Evolutionary conservation across 2,888 invertebrate species (phyloP).

Genomic region (Margaritifera margaritifera): DNA sequence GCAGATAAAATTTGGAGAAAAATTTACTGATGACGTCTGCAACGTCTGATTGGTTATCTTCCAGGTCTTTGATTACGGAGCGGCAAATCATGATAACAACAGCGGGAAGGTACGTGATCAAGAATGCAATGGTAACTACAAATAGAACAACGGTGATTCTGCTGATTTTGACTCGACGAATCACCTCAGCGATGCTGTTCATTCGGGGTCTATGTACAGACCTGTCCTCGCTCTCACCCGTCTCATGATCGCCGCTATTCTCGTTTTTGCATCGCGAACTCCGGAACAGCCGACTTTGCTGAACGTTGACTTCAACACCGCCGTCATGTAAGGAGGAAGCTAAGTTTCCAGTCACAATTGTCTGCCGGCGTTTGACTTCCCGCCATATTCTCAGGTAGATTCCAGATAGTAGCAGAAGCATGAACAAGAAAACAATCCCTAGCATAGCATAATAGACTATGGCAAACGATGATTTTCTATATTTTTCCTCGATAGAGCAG

Average conservation of each 20-base stretch:
- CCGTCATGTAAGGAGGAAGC: too few species aligned
- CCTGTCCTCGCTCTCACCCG: too few species aligned
- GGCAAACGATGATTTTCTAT: slow-evolving; percentile 11
- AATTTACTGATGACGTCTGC: slow-evolving; percentile 21
- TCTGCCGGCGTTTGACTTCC: slow-evolving; percentile 16
- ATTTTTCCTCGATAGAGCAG: slow-evolving; percentile 22
- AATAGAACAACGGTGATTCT: slow-evolving; percentile 27
- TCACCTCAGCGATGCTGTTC: slow-evolving; percentile 7
- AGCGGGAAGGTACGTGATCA: slow-evolving; percentile 20
- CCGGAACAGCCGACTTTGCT: too few species aligned
- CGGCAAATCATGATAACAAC: slow-evolving; percentile 16
- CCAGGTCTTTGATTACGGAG: slow-evolving; percentile 11
- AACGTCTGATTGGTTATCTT: slow-evolving; percentile 1
- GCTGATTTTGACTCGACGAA: slow-evolving; percentile 8
- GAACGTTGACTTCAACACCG: too few species aligned
- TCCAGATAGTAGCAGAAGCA: slow-evolving; percentile 11
- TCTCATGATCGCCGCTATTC: too few species aligned
- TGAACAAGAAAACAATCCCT: slow-evolving; percentile 9
- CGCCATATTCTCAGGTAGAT: slow-evolving; percentile 24
- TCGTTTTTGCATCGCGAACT: too few species aligned
- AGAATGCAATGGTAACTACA: slow-evolving; percentile 21
- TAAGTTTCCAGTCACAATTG: slow-evolving; percentile 7
- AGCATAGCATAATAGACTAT: slow-evolving; percentile 14
- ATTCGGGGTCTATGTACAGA: slow-evolving; percentile 5
- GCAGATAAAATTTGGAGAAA: slow-evolving; percentile 19